A percentile compares a stretch with the other conserved stretches of the same genome.
These are phyloP conservation scores for Druceiella hillmani DNA, from an alignment of 2,888 invertebrate genomes.

Conservation along the genomic window DNA sequence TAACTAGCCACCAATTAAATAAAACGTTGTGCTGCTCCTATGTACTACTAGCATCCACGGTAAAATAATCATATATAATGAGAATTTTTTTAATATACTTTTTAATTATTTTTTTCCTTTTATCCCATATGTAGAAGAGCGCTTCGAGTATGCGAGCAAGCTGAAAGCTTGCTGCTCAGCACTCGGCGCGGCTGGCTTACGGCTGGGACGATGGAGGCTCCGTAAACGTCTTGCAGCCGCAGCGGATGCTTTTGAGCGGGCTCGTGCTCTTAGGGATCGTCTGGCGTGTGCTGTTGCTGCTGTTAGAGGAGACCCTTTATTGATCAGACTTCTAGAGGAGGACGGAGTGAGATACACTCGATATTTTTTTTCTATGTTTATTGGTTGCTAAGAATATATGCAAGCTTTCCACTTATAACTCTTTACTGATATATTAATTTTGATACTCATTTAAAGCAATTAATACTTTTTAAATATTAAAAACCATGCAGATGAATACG, in stretches of 20 bases:
- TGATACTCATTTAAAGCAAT: no score
- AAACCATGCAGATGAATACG: no score
- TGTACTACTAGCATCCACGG: background rate
- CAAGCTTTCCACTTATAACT: background rate
- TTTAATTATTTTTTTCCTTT: slow-evolving; percentile 17
- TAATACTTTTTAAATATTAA: no score
- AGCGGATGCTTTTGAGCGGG: slow-evolving; percentile 88
- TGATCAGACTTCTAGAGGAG: slow-evolving; percentile 74
- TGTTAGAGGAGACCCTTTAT: slow-evolving; percentile 66
- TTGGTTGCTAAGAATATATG: no score
- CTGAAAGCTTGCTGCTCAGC: slow-evolving; percentile 81
- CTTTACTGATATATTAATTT: no score
- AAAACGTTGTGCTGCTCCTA: no score
- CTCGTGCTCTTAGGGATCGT: slow-evolving; percentile 81
- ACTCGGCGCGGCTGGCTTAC: slow-evolving; percentile 79
- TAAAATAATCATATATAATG: slow-evolving; percentile 3
- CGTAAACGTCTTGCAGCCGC: slow-evolving; percentile 91
- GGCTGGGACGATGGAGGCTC: slow-evolving; percentile 83
- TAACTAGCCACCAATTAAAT: slow-evolving; percentile 4
- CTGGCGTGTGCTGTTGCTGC: slow-evolving; percentile 79
- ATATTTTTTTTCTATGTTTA: no score
- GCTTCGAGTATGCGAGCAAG: slow-evolving; percentile 90
- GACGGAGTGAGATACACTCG: slow-evolving; percentile 56
- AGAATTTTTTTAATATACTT: slow-evolving; percentile 2
- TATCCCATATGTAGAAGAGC: slow-evolving; percentile 83